Percentiles rank a stretch among this genome's conserved stretches.
These are phyloP conservation scores for Picus viridis DNA, from an alignment of 2,797 vertebrate species.

Conservation along the genomic window DNA sequence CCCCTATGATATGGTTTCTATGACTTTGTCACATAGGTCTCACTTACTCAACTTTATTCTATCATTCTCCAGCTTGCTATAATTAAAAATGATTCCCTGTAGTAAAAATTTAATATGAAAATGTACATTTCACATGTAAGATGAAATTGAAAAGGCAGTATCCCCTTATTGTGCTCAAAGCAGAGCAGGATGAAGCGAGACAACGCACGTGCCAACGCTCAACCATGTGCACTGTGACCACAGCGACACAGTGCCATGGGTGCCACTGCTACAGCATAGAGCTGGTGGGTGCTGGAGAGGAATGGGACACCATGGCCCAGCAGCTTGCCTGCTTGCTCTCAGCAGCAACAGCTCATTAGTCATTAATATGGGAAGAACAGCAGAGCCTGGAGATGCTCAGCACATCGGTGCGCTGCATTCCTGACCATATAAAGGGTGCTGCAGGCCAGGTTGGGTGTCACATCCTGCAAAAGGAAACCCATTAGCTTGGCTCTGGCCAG, in stretches of 20 bases:
- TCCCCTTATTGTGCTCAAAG: neutral
- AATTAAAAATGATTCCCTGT: constrained; percentile 69
- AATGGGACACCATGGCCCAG: neutral
- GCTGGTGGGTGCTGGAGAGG: neutral
- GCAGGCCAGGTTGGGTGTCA: neutral
- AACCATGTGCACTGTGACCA: rapidly evolving
- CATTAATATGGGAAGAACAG: neutral
- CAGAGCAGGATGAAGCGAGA: rapidly evolving
- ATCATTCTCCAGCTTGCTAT: constrained; percentile 50
- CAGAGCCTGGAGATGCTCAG: constrained; percentile 24
- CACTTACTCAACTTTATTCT: constrained; percentile 58
- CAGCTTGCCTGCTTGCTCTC: neutral
- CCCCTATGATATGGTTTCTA: constrained; percentile 49
- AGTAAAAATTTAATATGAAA: constrained; percentile 62
- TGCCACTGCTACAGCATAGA: rapidly evolving
- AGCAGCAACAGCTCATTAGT: neutral
- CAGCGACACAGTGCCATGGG: rapidly evolving
- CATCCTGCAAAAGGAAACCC: neutral
- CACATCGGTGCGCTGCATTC: neutral
- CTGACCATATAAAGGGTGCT: neutral
- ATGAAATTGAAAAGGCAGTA: constrained; percentile 1
- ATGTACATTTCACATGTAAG: constrained; percentile 45
- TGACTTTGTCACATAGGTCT: constrained; percentile 61
- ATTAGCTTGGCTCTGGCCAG: neutral
- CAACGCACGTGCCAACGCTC: rapidly evolving